phyloP scores from a whole-genome alignment of 1,140 invertebrate species.

The Gerris buenoi region DNA sequence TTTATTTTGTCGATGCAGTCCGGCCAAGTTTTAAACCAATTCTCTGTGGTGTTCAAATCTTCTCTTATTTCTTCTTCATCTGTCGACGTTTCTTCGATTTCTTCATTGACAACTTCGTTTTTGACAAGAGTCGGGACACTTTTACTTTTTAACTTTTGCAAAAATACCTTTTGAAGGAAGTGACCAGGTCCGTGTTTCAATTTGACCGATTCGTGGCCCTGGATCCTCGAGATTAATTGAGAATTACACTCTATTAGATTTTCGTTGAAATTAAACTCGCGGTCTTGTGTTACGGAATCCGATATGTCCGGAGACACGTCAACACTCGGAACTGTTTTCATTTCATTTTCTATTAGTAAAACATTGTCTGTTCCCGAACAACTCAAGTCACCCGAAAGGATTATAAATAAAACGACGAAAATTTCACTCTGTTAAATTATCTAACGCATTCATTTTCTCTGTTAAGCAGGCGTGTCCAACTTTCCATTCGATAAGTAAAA shows the following conservation, averaged over 20 bases:
- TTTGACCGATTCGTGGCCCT: constrained; percentile 12
- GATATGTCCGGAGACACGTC: neutral
- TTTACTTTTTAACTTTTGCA: constrained; percentile 21
- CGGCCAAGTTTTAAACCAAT: constrained; percentile 27
- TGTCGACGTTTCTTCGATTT: neutral
- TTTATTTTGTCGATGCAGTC: constrained; percentile 22
- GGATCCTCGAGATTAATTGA: constrained; percentile 20
- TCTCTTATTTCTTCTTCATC: constrained; percentile 5
- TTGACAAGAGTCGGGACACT: constrained; percentile 20
- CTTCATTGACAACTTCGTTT: neutral
- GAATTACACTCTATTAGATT: constrained; percentile 20
- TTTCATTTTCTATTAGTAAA: neutral
- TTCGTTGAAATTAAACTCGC: constrained; percentile 9
- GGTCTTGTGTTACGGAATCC: constrained; percentile 6
- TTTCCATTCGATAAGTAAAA: neutral
- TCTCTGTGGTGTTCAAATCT: constrained; percentile 14
- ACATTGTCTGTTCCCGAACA: too few relatives aligned
- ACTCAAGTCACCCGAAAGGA: too few relatives aligned
- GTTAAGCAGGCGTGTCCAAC: neutral
- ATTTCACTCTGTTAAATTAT: too few relatives aligned
- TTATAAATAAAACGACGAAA: too few relatives aligned
- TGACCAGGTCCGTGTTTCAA: constrained; percentile 17
- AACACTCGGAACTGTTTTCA: neutral
- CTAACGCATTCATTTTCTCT: too few relatives aligned
- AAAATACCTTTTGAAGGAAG: constrained; percentile 22